Base-by-base conservation (phyloP, 2,797 vertebrate species). In the Pangasius larnaudii region DNA sequence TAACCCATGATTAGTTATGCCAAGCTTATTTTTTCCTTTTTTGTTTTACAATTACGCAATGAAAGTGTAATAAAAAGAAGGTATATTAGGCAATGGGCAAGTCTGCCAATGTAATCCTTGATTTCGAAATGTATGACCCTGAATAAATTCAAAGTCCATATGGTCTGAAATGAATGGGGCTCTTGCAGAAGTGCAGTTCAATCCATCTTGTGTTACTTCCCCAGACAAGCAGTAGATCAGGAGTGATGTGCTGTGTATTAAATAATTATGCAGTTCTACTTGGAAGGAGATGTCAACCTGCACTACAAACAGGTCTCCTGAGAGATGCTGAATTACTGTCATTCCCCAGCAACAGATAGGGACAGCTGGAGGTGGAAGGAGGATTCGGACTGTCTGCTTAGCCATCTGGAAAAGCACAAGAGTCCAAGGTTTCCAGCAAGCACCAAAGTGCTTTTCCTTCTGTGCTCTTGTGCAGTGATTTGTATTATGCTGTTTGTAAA, bases 321-420 rank as follows among this genome's bases (percentile, higher is more conserved):
- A 59, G 88, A 93, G 89, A 87, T 80, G 88, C 88, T 87, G 91
- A 91, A 93, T 89, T 88, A 90, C 87, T 92, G 93, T 93, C 83
- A 91, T 92, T 95, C 93, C 94, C 92, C 88, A 91, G 91, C 91
- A 89, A 93, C 77, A 91, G 92, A 93, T 88, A 88, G 77, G 83
- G 93, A 94, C 92, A 92, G 93, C 91, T 93, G 94, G 94, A 93
- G 90, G 92, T 84, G 89, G 93, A 95, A 95, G 93, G 90, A 75
- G 91, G 92, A 94, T 92, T 92, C 89, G 87, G 91, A 91, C 89
- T 91, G 93, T 94, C 91, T 94, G 94, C 91, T 90, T 90, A 92
- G 92, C 94, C 96, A 96, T 96, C 95, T 96, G 96, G 95, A 95
- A 96, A 95, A 96, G 85, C 93, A 82, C 90, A 51, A 53, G 93